Percentiles rank a stretch among this genome's conserved stretches.
phyloP scores from a whole-genome alignment of 2,888 invertebrate genomes.

The Hoplodrina blanda region DNA sequence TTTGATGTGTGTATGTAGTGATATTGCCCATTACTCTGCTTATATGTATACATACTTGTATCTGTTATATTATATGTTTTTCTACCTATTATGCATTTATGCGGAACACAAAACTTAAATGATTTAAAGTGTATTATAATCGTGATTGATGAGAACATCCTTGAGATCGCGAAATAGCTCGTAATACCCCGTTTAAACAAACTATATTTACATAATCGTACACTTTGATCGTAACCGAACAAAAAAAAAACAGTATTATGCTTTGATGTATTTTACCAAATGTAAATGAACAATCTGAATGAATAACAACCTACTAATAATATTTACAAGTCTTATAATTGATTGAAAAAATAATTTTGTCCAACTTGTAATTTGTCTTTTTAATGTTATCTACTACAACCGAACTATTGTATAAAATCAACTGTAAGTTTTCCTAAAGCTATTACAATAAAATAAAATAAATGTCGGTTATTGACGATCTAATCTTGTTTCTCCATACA shows the following conservation, averaged over 20 bases:
- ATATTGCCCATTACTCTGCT: too few relatives aligned
- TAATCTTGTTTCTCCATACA: too few relatives aligned
- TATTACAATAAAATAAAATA: too few relatives aligned
- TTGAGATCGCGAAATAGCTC: constrained; percentile 35
- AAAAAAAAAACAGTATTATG: constrained; percentile 5
- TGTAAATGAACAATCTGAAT: background rate
- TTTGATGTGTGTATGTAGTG: too few relatives aligned
- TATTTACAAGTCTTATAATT: background rate
- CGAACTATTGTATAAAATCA: too few relatives aligned
- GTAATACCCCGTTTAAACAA: constrained; percentile 30
- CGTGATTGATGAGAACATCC: constrained; percentile 47
- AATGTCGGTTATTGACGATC: too few relatives aligned
- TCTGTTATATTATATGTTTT: background rate
- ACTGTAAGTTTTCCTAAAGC: too few relatives aligned
- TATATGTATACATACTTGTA: too few relatives aligned
- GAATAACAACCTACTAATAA: too few relatives aligned
- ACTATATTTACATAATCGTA: constrained; percentile 29
- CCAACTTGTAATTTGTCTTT: too few relatives aligned
- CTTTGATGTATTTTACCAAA: background rate
- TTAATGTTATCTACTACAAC: too few relatives aligned
- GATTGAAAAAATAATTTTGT: too few relatives aligned
- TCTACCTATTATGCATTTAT: background rate
- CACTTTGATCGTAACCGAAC: constrained; percentile 16
- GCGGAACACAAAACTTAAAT: constrained; percentile 5
- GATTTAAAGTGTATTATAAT: constrained; percentile 31